phyloP scores from a whole-genome alignment of 2,888 invertebrate species.

The Phalera bucephala region DNA sequence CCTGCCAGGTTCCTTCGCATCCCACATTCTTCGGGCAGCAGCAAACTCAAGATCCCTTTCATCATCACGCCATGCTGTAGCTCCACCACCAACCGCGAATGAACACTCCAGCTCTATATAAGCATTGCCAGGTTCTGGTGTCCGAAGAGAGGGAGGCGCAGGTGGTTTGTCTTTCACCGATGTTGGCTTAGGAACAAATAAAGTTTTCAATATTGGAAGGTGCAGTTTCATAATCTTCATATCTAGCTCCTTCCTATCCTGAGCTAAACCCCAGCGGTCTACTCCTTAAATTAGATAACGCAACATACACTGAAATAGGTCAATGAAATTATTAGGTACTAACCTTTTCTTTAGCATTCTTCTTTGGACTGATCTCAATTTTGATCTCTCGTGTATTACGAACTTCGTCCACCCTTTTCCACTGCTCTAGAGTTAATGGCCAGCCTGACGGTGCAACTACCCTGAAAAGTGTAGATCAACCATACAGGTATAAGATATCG shows the following conservation, averaged over 20 bases:
- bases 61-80: constrained; percentile 50
- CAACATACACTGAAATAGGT: too few relatives aligned
- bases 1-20: constrained; percentile 50
- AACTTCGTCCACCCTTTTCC: constrained; percentile 62
- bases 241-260: too few relatives aligned
- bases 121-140: constrained; percentile 57
- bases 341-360: constrained; percentile 49
- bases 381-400: constrained; percentile 47
- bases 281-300: too few relatives aligned
- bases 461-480: constrained; percentile 37
- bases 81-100: constrained; percentile 45
- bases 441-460: constrained; percentile 61
- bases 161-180: constrained; percentile 39
- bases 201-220: too few relatives aligned
- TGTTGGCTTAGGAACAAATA: constrained; percentile 27
- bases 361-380: constrained; percentile 40
- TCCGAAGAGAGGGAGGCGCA: constrained; percentile 6
- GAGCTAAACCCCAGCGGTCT: too few relatives aligned
- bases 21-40: constrained; percentile 50
- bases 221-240: too few relatives aligned
- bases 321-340: too few relatives aligned
- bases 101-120: constrained; percentile 62
- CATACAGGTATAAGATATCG: too few relatives aligned
- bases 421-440: constrained; percentile 61
- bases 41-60: constrained; percentile 52